Conservation (phyloP, 2,113 vertebrate species). For the Myrmecobius fasciatus region DNA sequence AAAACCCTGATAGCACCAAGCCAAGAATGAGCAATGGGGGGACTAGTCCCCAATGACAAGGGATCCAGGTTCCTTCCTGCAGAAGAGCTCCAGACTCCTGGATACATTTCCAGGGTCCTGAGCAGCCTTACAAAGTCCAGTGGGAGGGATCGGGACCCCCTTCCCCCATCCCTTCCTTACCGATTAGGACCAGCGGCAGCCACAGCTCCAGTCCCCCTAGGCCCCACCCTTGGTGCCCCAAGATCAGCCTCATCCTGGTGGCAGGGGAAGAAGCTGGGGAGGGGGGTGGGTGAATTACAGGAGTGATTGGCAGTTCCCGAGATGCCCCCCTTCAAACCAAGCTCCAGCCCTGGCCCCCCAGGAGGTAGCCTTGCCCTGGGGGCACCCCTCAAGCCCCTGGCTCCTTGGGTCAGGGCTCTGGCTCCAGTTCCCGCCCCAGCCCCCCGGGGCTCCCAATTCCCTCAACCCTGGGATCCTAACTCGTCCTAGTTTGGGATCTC, state of each 20-base stretch:
- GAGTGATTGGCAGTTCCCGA: background rate
- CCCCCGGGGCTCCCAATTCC: background rate
- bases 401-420: background rate
- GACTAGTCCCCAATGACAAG: background rate
- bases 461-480: background rate
- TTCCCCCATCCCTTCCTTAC: slow-evolving; percentile 60
- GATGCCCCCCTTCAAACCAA: background rate
- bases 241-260: slow-evolving; percentile 70
- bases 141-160: background rate
- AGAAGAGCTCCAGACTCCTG: background rate
- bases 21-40: background rate
- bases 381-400: background rate
- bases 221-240: slow-evolving; percentile 52
- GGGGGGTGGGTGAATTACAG: background rate
- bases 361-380: background rate
- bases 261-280: slow-evolving; percentile 4
- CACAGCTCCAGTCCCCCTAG: slow-evolving; percentile 49
- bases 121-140: background rate
- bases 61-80: background rate
- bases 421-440: background rate
- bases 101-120: background rate
- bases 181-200: slow-evolving; percentile 73
- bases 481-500: background rate
- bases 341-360: background rate
- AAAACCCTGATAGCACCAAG: background rate